Base-by-base conservation (phyloP, 2,797 vertebrate species). In the Mormyrus hasselquistii region DNA sequence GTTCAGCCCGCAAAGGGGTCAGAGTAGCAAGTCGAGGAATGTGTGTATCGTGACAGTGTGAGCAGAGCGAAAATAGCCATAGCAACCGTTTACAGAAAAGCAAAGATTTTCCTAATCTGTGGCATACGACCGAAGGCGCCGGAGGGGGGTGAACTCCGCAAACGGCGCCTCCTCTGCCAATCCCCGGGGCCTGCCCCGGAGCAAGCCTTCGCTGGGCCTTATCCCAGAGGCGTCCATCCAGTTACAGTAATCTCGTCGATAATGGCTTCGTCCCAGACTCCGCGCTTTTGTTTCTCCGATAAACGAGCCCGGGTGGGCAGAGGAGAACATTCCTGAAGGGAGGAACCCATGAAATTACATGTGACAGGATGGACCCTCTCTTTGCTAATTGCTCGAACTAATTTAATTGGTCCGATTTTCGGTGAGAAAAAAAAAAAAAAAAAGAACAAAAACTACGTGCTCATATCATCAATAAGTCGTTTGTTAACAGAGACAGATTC, bases 321-420 rank as follows among this genome's bases (percentile, higher is more conserved):
- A 90, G 92, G 92, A 90, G 88, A 91, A 52, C 88, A 91, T 89
- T 91, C 90, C 93, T 83, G 88, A 88, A 88, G n/a, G 87, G 92
- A 91, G 85, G 92, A 92, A 94, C 91, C 95, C 91, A 12, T 88
- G 62, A 95, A 95, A 96, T 87, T 0, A 79, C 88, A 90, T 94
- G 90, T 91, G 95, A 96, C 95, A 94, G 92, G 91, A 14, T 87
- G 90, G 91, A 89, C 90, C 93, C 91, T 94, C 92, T 92, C 94
- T 95, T 94, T 90, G 91, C 94, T 96, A 96, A 96, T 96, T 96
- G 94, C 92, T 95, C 93, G 92, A 92, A 94, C 88, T 86, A 89
- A 94, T 93, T 92, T 94, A 95, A 95, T 95, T 94, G 90, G 89
- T 92, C 89, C 90, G 90, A 90, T 93, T 38, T 55, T 89, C 22